Evolutionary conservation across 2,113 vertebrate species (phyloP), one percentile per base, ranked within the genome.

Genomic region (Gorsachius goisagi): DNA sequence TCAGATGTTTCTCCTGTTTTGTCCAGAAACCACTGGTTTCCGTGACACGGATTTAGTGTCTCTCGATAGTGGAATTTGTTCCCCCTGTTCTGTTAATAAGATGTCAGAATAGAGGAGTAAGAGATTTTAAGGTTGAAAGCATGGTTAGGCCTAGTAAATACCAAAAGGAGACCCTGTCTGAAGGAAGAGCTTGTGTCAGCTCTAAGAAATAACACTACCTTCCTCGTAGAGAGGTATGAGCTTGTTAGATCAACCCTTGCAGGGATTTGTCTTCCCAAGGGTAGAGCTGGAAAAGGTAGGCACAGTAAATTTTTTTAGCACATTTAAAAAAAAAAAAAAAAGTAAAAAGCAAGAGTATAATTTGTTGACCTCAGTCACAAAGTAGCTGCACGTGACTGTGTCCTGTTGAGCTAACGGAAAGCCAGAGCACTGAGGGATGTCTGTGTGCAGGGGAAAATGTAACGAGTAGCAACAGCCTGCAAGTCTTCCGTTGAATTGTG

Each of bases 351-450:
- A 1, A 5, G 19, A 81, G 44, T 16, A 4, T 30, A 20, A 19
- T 28, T 22, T 30, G 10, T 2, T 52, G 85, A 18, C 30, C 62
- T 67, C 9, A 0, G 18, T 66, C 39, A 4, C 22, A 9, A 0
- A 4, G 41, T 14, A 9, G 39, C 56, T 35, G 68, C 14, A 4
- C 3, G 3, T 56, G 60, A 47, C 45, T 15, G 0, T 21, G 78
- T 66, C 84, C 80, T 3, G 0, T 0, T 11, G 41, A 81, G 73
- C 71, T 41, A 28, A 47, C 6, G 4, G 64, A 33, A 76, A 47
- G 35, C n/a, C 6, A 11, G 86, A 84, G 77, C 67, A 0, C 1
- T 55, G 66, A 53, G 89, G 45, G 52, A 17, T 15, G 3, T 69
- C 2, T 28, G 26, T 50, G 58, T 15, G 23, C 20, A 55, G 77